Evolutionary conservation across 23 tunicate species (phyloP).

Genomic region (Styela plicata): DNA sequence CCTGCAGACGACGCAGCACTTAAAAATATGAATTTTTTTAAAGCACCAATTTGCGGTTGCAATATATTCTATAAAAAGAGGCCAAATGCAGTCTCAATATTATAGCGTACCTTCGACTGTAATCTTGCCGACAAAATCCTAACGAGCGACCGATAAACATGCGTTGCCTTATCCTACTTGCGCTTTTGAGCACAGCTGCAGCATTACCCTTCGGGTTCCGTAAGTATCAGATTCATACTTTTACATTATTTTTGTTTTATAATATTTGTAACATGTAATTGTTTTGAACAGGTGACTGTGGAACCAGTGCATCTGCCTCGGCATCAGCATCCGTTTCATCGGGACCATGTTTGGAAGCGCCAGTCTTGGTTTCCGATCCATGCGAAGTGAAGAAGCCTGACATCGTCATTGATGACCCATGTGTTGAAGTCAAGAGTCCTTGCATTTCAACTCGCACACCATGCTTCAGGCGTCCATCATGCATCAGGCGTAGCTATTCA

Average conservation of each 20-base stretch:
- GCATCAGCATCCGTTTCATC: neutral
- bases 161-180: conserved; percentile 6
- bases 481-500: neutral
- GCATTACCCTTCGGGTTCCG: neutral
- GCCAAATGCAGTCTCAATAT: too few relatives aligned
- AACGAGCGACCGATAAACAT: too few relatives aligned
- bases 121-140: neutral
- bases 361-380: too few relatives aligned
- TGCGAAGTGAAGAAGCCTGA: neutral
- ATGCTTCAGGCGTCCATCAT: neutral
- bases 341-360: neutral
- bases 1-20: neutral
- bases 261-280: neutral
- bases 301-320: neutral
- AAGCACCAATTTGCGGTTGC: too few relatives aligned
- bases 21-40: neutral
- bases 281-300: neutral
- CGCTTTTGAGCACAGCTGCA: neutral
- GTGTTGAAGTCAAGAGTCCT: neutral
- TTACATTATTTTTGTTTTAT: neutral
- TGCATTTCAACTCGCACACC: neutral
- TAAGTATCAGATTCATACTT: neutral
- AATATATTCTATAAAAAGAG: too few relatives aligned
- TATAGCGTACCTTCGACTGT: too few relatives aligned
- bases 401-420: neutral